A percentile compares a stretch with the other conserved stretches of the same genome.
Evolutionary conservation across 2,113 vertebrate species (phyloP).

Genomic region (Elachura formosa): DNA sequence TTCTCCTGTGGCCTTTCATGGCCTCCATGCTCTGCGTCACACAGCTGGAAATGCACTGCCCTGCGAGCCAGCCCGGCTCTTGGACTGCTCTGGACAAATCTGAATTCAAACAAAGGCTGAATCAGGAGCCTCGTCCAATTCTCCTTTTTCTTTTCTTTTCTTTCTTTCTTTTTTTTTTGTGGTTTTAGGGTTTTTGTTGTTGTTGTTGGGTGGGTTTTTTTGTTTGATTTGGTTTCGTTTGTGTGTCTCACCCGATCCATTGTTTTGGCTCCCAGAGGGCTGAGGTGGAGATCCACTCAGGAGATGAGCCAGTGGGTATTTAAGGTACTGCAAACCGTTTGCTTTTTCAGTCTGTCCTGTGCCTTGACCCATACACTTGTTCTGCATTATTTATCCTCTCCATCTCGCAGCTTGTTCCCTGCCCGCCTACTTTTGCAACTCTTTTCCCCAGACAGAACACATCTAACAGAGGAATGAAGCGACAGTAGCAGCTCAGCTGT

Average conservation of each 20-base stretch:
- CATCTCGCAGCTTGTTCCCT: background rate
- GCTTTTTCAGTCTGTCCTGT: background rate
- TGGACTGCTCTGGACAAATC: background rate
- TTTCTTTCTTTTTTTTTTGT: too few relatives aligned
- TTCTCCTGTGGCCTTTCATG: background rate
- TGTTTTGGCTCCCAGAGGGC: background rate
- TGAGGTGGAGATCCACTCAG: background rate
- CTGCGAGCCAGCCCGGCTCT: background rate
- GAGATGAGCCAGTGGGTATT: background rate
- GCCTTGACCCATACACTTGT: background rate
- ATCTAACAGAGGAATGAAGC: background rate
- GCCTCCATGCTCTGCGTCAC: background rate
- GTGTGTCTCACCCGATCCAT: background rate
- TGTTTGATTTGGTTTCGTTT: background rate
- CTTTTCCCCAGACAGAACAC: background rate
- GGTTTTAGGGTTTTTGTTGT: background rate
- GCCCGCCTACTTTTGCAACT: background rate
- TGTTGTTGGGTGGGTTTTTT: background rate
- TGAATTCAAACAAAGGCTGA: background rate
- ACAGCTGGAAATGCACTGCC: fast-evolving
- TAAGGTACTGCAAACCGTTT: background rate
- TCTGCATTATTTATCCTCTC: background rate
- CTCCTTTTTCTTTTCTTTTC: too few relatives aligned
- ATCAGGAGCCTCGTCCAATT: background rate
- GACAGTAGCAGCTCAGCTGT: background rate